Conservation (phyloP, 2,797 vertebrate genomes). For the Pseudochirops cupreus region DNA sequence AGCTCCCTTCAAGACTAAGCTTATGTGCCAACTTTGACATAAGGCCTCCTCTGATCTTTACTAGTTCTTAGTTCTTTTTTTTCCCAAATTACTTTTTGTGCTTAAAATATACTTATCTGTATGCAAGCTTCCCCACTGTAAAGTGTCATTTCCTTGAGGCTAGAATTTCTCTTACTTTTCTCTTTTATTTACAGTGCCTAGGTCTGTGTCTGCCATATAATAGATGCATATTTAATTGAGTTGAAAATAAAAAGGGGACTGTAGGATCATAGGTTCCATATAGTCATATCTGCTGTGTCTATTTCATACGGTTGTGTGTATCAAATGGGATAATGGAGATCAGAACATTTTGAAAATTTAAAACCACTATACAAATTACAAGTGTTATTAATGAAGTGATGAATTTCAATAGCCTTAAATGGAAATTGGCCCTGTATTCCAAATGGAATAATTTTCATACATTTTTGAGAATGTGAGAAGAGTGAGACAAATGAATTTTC, state of each 20-base stretch:
- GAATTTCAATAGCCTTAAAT: slow-evolving; percentile 6
- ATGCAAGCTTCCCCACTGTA: background rate
- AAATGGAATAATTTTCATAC: background rate
- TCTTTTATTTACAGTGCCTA: background rate
- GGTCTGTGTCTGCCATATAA: background rate
- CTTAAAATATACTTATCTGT: background rate
- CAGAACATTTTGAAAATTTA: background rate
- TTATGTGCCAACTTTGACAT: background rate
- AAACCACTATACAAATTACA: background rate
- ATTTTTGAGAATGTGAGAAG: background rate
- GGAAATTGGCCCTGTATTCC: background rate
- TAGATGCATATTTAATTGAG: background rate
- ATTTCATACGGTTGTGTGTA: background rate
- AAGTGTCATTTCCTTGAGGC: background rate
- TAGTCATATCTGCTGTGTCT: background rate
- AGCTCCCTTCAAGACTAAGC: background rate
- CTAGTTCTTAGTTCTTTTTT: background rate
- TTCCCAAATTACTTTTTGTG: background rate
- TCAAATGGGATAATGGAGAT: background rate
- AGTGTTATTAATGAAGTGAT: background rate
- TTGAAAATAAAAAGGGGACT: background rate
- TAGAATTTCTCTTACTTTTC: background rate
- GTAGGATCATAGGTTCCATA: background rate
- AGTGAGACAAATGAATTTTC: slow-evolving; percentile 5
- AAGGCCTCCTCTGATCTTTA: background rate